Percentiles rank a stretch among this genome's conserved stretches.
Evolutionary conservation across 2,888 invertebrate genomes (phyloP).

Genomic region (Drosophila atroscutellata): DNA sequence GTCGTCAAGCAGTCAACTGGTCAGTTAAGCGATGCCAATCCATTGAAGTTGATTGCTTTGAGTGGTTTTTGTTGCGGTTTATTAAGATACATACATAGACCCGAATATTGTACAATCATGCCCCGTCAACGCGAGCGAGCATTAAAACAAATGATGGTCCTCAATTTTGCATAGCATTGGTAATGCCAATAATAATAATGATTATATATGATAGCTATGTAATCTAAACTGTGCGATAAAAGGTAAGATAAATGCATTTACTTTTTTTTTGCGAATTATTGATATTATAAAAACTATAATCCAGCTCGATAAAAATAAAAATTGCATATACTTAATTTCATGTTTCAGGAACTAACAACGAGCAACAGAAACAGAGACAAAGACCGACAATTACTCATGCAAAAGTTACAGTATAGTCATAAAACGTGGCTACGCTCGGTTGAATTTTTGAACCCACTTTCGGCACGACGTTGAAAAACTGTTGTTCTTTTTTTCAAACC

Average conservation of each 20-base stretch:
- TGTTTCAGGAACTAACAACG: not conserved
- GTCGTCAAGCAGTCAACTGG: conserved; percentile 23
- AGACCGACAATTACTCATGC: conserved; percentile 6
- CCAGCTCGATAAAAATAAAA: not conserved
- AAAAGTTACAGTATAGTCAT: conserved; percentile 5
- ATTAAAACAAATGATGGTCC: conserved; percentile 36
- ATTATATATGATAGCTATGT: not conserved
- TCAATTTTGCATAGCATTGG: conserved; percentile 21
- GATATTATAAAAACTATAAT: conserved; percentile 1
- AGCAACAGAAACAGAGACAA: not conserved
- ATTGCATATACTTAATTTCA: no score
- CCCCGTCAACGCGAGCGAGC: conserved; percentile 31
- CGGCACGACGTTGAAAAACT: not conserved
- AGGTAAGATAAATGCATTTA: not conserved
- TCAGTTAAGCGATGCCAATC: conserved; percentile 43
- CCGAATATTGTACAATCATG: conserved; percentile 42
- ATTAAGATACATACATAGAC: conserved; percentile 19
- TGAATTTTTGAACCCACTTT: not conserved
- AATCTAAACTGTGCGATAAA: not conserved
- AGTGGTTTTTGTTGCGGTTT: conserved; percentile 49
- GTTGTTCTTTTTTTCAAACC: not conserved
- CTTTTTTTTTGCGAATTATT: not conserved
- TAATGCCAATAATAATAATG: conserved; percentile 16
- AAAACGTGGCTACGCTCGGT: not conserved
- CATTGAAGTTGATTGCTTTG: conserved; percentile 59